phyloP scores from a whole-genome alignment of 2,797 vertebrate genomes.

The Ispidina picta region DNA sequence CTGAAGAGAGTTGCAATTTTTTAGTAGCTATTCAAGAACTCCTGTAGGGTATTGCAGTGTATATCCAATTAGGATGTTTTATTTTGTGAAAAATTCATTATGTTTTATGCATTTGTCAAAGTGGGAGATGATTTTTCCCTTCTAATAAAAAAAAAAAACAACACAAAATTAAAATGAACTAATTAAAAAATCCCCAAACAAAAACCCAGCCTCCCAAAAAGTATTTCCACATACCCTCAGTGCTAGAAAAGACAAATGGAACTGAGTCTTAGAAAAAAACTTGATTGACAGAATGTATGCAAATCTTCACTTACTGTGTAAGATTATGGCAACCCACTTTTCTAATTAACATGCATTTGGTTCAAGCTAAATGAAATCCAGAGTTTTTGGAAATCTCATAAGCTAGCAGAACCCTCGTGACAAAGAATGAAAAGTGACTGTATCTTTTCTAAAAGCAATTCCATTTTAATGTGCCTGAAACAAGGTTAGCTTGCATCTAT shows the following conservation, averaged over 20 bases:
- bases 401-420: not conserved
- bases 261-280: not conserved
- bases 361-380: not conserved
- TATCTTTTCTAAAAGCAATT: not conserved
- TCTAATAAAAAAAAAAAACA: not conserved
- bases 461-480: not conserved
- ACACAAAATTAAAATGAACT: not conserved
- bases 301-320: not conserved
- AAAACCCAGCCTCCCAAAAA: fast-evolving
- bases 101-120: not conserved
- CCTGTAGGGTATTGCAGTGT: not conserved
- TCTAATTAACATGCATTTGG: not conserved
- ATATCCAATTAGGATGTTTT: not conserved
- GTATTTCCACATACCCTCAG: not conserved
- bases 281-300: not conserved
- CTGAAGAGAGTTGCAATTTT: not conserved
- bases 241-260: not conserved
- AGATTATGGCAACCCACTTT: not conserved
- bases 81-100: not conserved
- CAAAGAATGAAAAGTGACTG: not conserved
- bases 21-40: not conserved
- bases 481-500: not conserved
- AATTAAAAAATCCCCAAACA: not conserved
- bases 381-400: not conserved
- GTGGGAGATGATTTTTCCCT: not conserved